phyloP scores from a whole-genome alignment of 1,140 invertebrate genomes.

The Chymomyza costata region DNA sequence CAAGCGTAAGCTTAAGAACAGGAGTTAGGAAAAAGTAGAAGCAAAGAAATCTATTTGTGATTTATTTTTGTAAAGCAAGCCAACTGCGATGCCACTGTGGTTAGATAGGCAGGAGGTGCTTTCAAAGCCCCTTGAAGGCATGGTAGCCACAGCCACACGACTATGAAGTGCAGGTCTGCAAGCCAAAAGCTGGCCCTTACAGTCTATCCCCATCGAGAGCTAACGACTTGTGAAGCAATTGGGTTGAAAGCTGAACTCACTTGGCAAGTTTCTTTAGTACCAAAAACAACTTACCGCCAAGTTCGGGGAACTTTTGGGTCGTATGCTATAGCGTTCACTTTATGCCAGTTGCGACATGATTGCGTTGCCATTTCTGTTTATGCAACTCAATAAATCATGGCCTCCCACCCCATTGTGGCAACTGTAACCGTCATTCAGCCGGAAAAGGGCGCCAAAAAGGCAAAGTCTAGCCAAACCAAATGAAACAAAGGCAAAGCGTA shows the following conservation, averaged over 20 bases:
- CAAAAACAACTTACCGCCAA: conserved; percentile 1
- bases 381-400: conserved; percentile 74
- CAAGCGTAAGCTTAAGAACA: background rate
- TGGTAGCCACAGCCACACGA: conserved; percentile 29
- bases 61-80: conserved; percentile 40
- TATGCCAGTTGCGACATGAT: conserved; percentile 59
- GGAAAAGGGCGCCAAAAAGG: conserved; percentile 14
- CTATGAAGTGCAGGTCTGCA: conserved; percentile 52
- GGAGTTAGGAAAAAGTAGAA: conserved; percentile 20
- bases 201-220: conserved; percentile 14
- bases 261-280: conserved; percentile 30
- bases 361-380: conserved; percentile 74
- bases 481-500: conserved; percentile 52
- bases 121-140: background rate
- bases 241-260: conserved; percentile 70
- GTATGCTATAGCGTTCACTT: conserved; percentile 20
- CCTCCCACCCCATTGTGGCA: conserved; percentile 20
- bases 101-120: conserved; percentile 20
- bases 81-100: conserved; percentile 15
- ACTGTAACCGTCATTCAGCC: conserved; percentile 11
- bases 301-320: background rate
- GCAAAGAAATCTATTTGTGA: conserved; percentile 68
- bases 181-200: conserved; percentile 12
- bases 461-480: conserved; percentile 20
- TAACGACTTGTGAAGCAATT: conserved; percentile 73